Conservation (phyloP, 2,888 invertebrate species). For the Agonum fuliginosum region DNA sequence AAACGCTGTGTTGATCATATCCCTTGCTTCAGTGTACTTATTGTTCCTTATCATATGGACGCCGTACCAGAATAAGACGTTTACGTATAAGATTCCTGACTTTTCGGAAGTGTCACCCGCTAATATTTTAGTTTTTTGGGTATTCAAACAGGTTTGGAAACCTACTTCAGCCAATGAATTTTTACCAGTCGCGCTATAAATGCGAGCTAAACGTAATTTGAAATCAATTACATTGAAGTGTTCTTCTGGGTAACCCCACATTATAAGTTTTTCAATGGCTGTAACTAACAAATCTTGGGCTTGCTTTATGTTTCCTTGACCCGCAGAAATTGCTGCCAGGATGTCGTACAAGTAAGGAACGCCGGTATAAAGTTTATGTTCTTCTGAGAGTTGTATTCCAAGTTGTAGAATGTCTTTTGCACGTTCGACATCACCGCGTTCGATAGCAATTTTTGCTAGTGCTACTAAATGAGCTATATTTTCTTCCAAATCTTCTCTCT, state of each 20-base stretch:
- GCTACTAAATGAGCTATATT: constrained; percentile 70
- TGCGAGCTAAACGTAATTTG: constrained; percentile 71
- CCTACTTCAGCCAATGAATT: constrained; percentile 71
- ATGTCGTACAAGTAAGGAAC: constrained; percentile 72
- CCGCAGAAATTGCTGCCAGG: constrained; percentile 71
- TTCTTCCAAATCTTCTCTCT: constrained; percentile 68
- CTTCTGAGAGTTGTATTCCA: constrained; percentile 71
- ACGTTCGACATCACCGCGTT: constrained; percentile 69
- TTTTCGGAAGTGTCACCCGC: constrained; percentile 70
- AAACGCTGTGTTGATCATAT: constrained; percentile 70
- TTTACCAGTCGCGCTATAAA: constrained; percentile 70
- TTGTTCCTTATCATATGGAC: constrained; percentile 70
- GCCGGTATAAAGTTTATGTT: constrained; percentile 68
- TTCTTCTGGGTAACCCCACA: constrained; percentile 69
- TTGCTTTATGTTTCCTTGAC: constrained; percentile 70
- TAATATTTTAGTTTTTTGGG: constrained; percentile 70
- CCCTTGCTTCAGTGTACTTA: constrained; percentile 49
- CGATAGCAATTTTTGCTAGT: constrained; percentile 69
- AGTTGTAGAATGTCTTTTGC: constrained; percentile 70
- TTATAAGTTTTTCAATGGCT: constrained; percentile 71
- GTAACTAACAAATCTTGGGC: constrained; percentile 71
- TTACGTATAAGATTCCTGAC: constrained; percentile 72
- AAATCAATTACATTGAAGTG: constrained; percentile 71
- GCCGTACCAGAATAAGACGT: constrained; percentile 73
- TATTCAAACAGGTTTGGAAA: constrained; percentile 70